Percentiles rank a stretch among this genome's conserved stretches.
phyloP scores from a whole-genome alignment of 1,140 invertebrate species.

The Papilio polytes region DNA sequence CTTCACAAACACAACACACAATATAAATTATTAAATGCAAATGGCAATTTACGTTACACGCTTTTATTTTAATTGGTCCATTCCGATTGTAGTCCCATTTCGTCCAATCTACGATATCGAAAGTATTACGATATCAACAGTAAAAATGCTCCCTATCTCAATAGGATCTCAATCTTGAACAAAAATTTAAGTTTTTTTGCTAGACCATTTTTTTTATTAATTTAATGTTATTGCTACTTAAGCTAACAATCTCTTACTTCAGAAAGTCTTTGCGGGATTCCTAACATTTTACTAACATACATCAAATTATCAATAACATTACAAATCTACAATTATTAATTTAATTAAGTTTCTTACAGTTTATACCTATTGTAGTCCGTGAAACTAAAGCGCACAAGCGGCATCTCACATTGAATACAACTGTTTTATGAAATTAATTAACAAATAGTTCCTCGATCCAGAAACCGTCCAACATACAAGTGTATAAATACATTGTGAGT shows the following conservation, averaged over 20 bases:
- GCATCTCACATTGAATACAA: conserved; percentile 50
- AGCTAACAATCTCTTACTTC: not conserved
- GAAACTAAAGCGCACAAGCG: conserved; percentile 24
- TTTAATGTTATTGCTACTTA: not conserved
- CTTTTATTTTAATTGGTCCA: conserved; percentile 5
- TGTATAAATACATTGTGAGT: conserved; percentile 30
- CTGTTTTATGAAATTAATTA: conserved; percentile 39
- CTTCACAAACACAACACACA: conserved; percentile 44
- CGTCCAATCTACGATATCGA: conserved; percentile 12
- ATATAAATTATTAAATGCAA: conserved; percentile 46
- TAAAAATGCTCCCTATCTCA: not conserved
- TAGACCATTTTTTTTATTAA: not conserved
- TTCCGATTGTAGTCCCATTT: not conserved
- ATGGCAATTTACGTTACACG: conserved; percentile 30
- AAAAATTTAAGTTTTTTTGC: not conserved
- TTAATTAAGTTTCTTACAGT: not conserved
- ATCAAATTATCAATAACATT: not conserved
- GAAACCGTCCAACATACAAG: conserved; percentile 34
- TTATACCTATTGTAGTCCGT: conserved; percentile 31
- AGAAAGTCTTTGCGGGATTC: not conserved
- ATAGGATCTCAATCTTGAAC: too few relatives aligned
- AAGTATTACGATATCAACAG: not conserved
- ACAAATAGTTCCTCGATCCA: conserved; percentile 28
- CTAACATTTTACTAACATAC: not conserved
- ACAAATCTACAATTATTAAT: not conserved